A percentile compares a stretch with the other conserved stretches of the same genome.
Conservation (phyloP, 2,113 vertebrate genomes). For the Paradoxurus hermaphroditus region DNA sequence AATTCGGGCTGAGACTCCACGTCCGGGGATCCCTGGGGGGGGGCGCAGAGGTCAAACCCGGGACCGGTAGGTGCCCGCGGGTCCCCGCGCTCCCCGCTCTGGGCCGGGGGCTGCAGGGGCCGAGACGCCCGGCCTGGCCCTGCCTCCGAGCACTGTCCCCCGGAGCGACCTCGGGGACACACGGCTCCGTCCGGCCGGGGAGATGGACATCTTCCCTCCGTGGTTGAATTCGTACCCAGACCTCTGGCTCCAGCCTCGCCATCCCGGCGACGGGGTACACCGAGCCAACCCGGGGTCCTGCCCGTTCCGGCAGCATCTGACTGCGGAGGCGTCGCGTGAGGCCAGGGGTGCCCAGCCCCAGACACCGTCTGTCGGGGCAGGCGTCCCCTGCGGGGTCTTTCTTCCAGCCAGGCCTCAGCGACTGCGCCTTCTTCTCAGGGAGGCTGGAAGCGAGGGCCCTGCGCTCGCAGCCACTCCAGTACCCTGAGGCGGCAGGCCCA, state of each 20-base stretch:
- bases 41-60: background rate
- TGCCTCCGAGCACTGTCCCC: background rate
- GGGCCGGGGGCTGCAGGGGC: background rate
- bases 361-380: background rate
- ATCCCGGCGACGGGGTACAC: background rate
- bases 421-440: accelerated
- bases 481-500: background rate
- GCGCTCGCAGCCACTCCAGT: background rate
- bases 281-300: background rate
- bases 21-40: accelerated
- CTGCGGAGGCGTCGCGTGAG: accelerated
- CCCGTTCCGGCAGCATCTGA: background rate
- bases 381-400: background rate
- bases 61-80: background rate
- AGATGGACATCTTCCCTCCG: accelerated
- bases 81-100: background rate
- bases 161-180: accelerated
- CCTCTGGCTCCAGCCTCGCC: background rate
- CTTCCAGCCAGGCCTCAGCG: background rate
- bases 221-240: accelerated
- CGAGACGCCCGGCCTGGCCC: background rate
- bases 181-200: accelerated
- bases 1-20: background rate
- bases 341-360: background rate
- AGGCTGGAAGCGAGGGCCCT: background rate